phyloP scores from a whole-genome alignment of 2,888 invertebrate genomes.

The Rhamnusium bicolor region DNA sequence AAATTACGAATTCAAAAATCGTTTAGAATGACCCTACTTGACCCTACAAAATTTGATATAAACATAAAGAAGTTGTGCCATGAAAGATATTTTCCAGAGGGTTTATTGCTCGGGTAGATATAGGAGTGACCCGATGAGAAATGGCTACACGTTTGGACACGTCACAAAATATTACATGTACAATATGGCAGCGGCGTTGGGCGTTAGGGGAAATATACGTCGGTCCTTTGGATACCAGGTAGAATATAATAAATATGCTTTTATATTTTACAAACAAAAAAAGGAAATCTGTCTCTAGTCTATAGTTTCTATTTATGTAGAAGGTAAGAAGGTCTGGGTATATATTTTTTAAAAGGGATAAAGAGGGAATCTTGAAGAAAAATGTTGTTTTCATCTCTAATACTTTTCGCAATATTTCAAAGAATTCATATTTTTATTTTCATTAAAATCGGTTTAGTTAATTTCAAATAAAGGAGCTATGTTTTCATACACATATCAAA shows the following conservation, averaged over 20 bases:
- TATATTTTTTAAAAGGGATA: conserved; percentile 25
- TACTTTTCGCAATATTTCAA: background rate
- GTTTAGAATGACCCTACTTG: conserved; percentile 43
- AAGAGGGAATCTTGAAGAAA: conserved; percentile 19
- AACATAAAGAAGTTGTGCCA: conserved; percentile 49
- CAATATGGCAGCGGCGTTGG: conserved; percentile 59
- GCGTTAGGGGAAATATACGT: conserved; percentile 42
- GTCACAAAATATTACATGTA: conserved; percentile 64
- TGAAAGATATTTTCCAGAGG: conserved; percentile 52
- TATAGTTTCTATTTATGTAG: conserved; percentile 31
- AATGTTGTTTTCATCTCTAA: conserved; percentile 4
- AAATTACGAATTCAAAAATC: conserved; percentile 45
- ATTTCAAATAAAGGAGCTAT: background rate
- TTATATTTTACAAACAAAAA: conserved; percentile 47
- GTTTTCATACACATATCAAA: too few species aligned
- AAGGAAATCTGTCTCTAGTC: conserved; percentile 33
- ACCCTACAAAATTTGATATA: conserved; percentile 46
- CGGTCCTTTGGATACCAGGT: conserved; percentile 43
- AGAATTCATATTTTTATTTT: background rate
- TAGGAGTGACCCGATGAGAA: conserved; percentile 62
- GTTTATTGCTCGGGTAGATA: conserved; percentile 57
- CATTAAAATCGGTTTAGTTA: background rate
- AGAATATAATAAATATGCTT: conserved; percentile 48
- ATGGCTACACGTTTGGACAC: conserved; percentile 62
- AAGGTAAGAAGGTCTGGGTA: conserved; percentile 15